phyloP scores from a whole-genome alignment of 2,113 vertebrate species.

The Cephalopholis sonnerati region DNA sequence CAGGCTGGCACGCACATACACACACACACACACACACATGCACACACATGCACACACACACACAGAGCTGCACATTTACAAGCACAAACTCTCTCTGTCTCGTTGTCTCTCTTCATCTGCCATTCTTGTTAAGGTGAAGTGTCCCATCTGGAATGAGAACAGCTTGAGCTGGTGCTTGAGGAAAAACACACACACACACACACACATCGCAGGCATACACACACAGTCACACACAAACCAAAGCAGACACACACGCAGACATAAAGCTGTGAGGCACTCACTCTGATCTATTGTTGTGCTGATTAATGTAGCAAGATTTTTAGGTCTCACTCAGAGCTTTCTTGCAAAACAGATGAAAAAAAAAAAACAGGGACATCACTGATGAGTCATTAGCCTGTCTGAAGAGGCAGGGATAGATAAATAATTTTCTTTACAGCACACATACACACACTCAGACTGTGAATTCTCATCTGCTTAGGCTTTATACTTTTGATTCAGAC shows the following conservation, averaged over 20 bases:
- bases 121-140: conserved; percentile 64
- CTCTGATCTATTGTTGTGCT: conserved; percentile 47
- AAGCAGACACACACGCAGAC: not conserved
- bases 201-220: not conserved
- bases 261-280: conserved; percentile 3
- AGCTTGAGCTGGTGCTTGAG: conserved; percentile 54
- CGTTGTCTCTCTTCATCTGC: conserved; percentile 47
- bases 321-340: conserved; percentile 30
- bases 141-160: conserved; percentile 66
- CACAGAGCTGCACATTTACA: conserved; percentile 27
- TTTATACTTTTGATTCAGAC: not conserved
- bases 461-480: not conserved
- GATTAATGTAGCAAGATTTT: conserved; percentile 46
- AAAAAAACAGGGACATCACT: conserved; percentile 10
- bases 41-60: conserved; percentile 6
- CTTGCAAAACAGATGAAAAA: conserved; percentile 30
- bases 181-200: conserved; percentile 5
- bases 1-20: not conserved
- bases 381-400: conserved; percentile 47
- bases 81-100: conserved; percentile 43
- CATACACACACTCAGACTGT: conserved; percentile 1
- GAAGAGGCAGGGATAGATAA: not conserved
- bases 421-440: conserved; percentile 8
- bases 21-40: not conserved
- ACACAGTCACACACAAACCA: not conserved